Conservation (phyloP, 2,888 invertebrate genomes). For the Lacanobia oleracea region DNA sequence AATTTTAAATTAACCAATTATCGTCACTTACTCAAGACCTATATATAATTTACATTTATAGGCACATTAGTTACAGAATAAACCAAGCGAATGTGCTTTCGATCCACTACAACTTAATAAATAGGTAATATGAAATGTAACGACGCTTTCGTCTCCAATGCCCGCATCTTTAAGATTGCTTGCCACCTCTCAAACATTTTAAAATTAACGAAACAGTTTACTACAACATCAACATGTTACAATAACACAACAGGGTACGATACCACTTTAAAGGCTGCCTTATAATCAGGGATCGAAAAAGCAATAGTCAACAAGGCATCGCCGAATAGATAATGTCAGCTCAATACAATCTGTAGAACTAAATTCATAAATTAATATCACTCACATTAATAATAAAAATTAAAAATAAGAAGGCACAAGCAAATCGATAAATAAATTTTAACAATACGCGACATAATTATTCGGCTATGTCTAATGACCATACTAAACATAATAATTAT, state of each 20-base stretch:
- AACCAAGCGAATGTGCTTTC: slow-evolving; percentile 88
- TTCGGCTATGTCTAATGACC: slow-evolving; percentile 87
- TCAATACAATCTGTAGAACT: slow-evolving; percentile 82
- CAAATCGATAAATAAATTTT: slow-evolving; percentile 88
- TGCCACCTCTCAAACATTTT: slow-evolving; percentile 80
- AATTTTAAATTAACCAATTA: slow-evolving; percentile 84
- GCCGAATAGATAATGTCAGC: slow-evolving; percentile 84
- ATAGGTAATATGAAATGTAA: slow-evolving; percentile 81
- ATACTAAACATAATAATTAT: slow-evolving; percentile 86
- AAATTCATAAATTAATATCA: slow-evolving; percentile 89
- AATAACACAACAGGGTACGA: slow-evolving; percentile 80
- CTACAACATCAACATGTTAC: slow-evolving; percentile 82
- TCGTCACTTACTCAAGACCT: slow-evolving; percentile 87
- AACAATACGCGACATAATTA: slow-evolving; percentile 82
- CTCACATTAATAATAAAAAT: slow-evolving; percentile 86
- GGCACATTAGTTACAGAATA: slow-evolving; percentile 90
- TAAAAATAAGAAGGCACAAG: slow-evolving; percentile 89
- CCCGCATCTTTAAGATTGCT: slow-evolving; percentile 86
- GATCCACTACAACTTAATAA: slow-evolving; percentile 87
- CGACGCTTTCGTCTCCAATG: slow-evolving; percentile 84
- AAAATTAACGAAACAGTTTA: slow-evolving; percentile 83
- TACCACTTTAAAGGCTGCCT: slow-evolving; percentile 79
- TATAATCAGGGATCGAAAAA: slow-evolving; percentile 84
- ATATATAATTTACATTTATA: slow-evolving; percentile 89
- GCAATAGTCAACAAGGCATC: slow-evolving; percentile 83